Evolutionary conservation across 2,113 vertebrate genomes (phyloP), one percentile per base, ranked within the genome.

Genomic region (Sakesphorus luctuosus): DNA sequence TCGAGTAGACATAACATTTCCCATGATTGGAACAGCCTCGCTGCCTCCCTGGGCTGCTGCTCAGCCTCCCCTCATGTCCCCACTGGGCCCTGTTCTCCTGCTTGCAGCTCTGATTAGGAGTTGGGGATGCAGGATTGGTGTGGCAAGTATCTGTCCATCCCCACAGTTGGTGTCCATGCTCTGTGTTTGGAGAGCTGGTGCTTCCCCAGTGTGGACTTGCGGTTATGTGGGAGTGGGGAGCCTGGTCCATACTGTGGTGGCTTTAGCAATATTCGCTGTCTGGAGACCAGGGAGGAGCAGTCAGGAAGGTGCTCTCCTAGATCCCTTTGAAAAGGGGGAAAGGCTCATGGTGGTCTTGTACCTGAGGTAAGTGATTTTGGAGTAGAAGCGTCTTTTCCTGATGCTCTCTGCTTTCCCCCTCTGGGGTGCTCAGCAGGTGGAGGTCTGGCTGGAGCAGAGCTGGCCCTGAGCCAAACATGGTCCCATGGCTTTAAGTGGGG

Each of bases 291-390:
- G 66, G 55, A 85, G 52, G 35, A 75, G 44, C 66, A 18, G 43
- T 52, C 59, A 29, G 59, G 46, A 78, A 78, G 18, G 24, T 65
- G 82, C 28, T 80, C 46, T 84, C 44, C 72, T 50, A 33, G 38
- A 71, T 71, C 46, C 17, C 56, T 83, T 81, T 84, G 47, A 55
- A 72, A 88, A 75, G 26, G 29, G 50, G 28, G 18, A 55, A 67
- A 56, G 66, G 75, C 29, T 85, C 0, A 0, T 55, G 49, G 36
- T 91, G 58, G 31, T 74, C 28, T 79, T 65, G 24, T 52, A 44
- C 5, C 0, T 56, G 65, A 96, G 83, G 80, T 94, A 90, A 93
- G 89, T 91, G 56, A 65, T 59, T 93, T 47, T 40, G 79, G 72
- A 77, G 63, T n/a, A 80, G 68, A 26, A 67, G 65, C 33, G 59